Evolutionary conservation across 2,113 vertebrate genomes (phyloP).

Genomic region (Mellivora capensis): DNA sequence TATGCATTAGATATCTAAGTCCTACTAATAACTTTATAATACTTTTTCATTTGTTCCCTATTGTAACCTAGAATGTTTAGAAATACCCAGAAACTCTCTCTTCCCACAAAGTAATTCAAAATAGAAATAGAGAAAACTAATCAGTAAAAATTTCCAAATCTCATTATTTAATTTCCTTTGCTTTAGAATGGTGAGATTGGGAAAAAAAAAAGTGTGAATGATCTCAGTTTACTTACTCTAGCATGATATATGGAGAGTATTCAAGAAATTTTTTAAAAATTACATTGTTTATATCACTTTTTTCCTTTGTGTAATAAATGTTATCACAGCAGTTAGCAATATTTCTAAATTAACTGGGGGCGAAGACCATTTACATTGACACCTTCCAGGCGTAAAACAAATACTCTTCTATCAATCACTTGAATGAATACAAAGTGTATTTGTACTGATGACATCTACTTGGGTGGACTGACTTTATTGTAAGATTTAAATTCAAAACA

Average conservation of each 20-base stretch:
- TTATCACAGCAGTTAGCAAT: background rate
- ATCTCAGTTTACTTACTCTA: background rate
- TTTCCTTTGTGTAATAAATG: background rate
- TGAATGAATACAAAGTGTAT: background rate
- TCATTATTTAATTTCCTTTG: background rate
- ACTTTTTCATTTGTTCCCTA: background rate
- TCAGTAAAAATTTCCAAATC: background rate
- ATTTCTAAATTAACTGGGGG: background rate
- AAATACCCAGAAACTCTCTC: background rate
- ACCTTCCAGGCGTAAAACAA: background rate
- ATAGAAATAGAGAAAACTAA: background rate
- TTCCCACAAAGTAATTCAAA: background rate
- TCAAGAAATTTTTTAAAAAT: background rate
- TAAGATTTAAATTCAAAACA: slow-evolving; percentile 40
- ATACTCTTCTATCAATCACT: background rate
- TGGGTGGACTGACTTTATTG: background rate
- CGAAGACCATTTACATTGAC: background rate
- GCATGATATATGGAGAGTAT: background rate
- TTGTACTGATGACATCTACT: slow-evolving; percentile 26
- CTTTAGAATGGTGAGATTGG: background rate
- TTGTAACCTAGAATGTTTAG: background rate
- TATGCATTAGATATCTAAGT: background rate
- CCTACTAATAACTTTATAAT: background rate
- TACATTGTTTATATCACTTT: background rate
- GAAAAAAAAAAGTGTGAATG: background rate